Evolutionary conservation across 2,888 invertebrate species (phyloP), one percentile per base, ranked within the genome.

Genomic region (Polyommatus iphigenia): DNA sequence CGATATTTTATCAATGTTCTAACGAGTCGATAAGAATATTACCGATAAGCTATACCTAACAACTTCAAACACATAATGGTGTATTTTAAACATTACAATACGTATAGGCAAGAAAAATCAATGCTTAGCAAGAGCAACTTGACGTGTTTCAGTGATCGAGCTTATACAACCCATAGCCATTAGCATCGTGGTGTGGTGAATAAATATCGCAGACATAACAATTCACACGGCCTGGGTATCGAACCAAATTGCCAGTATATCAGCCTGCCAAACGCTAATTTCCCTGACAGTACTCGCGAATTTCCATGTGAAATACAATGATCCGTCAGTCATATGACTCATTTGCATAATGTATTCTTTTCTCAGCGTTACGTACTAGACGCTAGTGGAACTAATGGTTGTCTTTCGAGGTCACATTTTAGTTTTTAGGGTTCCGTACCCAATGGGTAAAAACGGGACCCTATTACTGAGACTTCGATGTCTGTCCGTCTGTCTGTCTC

Each of bases 1-100:
- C 78, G 78, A 78, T 78, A 78, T 59, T 41, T 73, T 78, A 73
- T 78, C 78, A 59, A 29, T 46, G 73, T 78, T 78, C 72, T 78
- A 59, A 78, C 59, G 41, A 57, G 72, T 78, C 24, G 78, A 78
- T 78, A 78, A 78, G 67, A 13, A 62, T 62, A 77, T 77, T 77
- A 71, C 18, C 29, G 67, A 77, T 77, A 77, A 71, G 50, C 76
- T 46, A 46, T 10, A 10, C 6, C 24, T 67, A 18, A 67, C 18
- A 67, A 32, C 29, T 29, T 67, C 7, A 67, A 67, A 32, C 13
- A 32, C 67, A 29, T 15, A 77, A 32, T 24, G 62, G 10, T 77
- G 76, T 62, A 67, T 29, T 67, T 67, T 67, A 67, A 67, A 67
- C 29, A 67, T 18, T 15, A 32, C 20, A 20, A 13, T 62, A 24